These are phyloP conservation scores for Augiades crinisus DNA, from an alignment of 2,888 invertebrate species.

Conservation along the genomic window DNA sequence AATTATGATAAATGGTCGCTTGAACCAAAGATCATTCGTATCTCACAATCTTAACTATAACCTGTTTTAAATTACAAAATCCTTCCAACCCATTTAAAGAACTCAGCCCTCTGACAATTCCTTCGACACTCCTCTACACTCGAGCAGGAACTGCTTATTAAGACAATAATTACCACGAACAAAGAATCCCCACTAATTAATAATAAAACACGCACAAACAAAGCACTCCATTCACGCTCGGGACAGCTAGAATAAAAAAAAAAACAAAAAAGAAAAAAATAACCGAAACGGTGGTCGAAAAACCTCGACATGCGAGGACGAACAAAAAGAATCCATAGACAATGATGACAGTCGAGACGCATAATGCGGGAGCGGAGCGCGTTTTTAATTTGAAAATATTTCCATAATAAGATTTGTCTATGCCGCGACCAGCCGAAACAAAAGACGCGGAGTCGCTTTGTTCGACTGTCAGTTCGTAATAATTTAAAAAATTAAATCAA, in stretches of 20 bases:
- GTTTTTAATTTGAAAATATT: constrained; percentile 81
- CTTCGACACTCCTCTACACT: constrained; percentile 62
- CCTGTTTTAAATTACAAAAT: constrained; percentile 45
- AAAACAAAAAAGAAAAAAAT: constrained; percentile 60
- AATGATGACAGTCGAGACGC: constrained; percentile 79
- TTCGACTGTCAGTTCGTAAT: constrained; percentile 67
- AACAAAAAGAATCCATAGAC: constrained; percentile 78
- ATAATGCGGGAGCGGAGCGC: constrained; percentile 77
- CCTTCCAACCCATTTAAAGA: constrained; percentile 58
- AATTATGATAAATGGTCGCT: constrained; percentile 12
- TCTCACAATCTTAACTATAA: constrained; percentile 34
- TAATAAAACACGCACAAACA: constrained; percentile 81
- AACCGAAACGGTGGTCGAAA: constrained; percentile 81
- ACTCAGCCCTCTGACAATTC: constrained; percentile 64
- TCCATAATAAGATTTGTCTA: constrained; percentile 81
- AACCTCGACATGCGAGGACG: constrained; percentile 77
- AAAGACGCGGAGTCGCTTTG: constrained; percentile 67
- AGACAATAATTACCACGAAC: constrained; percentile 81
- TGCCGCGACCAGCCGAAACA: constrained; percentile 70
- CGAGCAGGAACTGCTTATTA: constrained; percentile 80
- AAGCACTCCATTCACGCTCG: constrained; percentile 74
- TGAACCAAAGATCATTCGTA: constrained; percentile 12
- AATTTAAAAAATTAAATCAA: constrained; percentile 67
- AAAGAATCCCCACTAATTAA: constrained; percentile 79
- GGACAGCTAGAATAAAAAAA: constrained; percentile 63